Evolutionary conservation across 2,113 vertebrate genomes (phyloP).

Genomic region (Calonectris borealis): DNA sequence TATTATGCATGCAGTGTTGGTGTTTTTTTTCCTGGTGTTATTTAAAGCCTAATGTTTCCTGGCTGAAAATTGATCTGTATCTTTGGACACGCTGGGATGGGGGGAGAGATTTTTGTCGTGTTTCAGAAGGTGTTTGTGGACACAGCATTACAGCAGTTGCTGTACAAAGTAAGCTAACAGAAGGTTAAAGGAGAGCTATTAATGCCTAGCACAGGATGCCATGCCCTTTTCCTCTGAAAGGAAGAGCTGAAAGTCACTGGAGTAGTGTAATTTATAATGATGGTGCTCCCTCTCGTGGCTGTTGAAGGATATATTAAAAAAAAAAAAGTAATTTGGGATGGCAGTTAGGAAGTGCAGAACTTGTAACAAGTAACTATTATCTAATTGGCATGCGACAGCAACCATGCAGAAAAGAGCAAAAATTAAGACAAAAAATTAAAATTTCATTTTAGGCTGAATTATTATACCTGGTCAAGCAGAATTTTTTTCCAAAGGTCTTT

Average conservation of each 20-base stretch:
- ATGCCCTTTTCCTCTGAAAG: constrained; percentile 65
- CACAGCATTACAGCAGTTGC: not conserved
- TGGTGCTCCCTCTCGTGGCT: constrained; percentile 62
- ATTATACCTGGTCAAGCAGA: not conserved
- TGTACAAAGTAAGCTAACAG: not conserved
- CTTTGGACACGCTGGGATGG: accelerated
- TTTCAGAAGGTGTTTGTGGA: not conserved
- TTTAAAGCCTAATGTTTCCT: not conserved
- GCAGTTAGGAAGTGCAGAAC: not conserved
- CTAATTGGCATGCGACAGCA: not conserved
- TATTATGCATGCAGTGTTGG: accelerated
- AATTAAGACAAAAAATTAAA: not conserved
- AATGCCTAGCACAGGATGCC: constrained; percentile 61
- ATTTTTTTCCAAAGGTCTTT: not conserved
- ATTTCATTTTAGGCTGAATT: not conserved
- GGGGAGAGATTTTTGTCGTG: accelerated
- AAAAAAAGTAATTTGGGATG: not conserved
- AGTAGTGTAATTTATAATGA: not conserved
- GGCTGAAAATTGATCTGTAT: not conserved
- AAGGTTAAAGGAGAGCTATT: not conserved
- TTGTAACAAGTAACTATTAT: not conserved
- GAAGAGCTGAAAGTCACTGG: not conserved
- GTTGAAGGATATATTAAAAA: not conserved
- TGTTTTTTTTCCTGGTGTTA: not conserved
- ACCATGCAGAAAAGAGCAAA: not conserved